phyloP scores from a whole-genome alignment of 2,113 vertebrate species.

The Gavia stellata region DNA sequence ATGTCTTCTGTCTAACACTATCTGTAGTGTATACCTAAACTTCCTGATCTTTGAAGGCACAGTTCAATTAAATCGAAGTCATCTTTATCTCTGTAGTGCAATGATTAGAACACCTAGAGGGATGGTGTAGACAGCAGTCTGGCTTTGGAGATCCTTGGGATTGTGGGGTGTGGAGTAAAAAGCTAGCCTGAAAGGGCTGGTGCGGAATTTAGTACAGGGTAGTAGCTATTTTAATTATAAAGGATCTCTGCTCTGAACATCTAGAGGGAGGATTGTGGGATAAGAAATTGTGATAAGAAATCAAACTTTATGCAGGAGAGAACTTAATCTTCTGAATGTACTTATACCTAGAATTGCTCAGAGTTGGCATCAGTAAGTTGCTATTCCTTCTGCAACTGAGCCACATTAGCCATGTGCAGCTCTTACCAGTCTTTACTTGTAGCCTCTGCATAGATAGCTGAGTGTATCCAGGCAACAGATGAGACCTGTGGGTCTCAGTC shows the following conservation, averaged over 20 bases:
- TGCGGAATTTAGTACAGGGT: neutral
- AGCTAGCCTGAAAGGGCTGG: neutral
- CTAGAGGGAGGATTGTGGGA: neutral
- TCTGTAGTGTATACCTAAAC: neutral
- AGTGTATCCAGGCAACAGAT: neutral
- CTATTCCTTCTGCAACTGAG: neutral
- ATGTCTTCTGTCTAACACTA: neutral
- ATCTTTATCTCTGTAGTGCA: neutral
- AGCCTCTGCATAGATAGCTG: neutral
- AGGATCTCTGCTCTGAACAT: neutral
- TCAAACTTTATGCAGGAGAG: neutral
- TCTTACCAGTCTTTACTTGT: neutral
- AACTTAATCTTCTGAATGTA: neutral
- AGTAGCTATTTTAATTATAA: neutral
- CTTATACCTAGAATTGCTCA: neutral
- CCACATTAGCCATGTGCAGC: accelerated
- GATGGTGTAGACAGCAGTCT: neutral
- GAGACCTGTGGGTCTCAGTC: neutral
- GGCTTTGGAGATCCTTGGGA: neutral
- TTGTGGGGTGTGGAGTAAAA: neutral
- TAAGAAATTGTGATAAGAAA: neutral
- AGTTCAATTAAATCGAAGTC: neutral
- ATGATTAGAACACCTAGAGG: neutral
- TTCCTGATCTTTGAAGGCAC: neutral
- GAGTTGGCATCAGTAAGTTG: neutral